Conservation (phyloP, 1,140 invertebrate species). For the Epicauta chinensis region DNA sequence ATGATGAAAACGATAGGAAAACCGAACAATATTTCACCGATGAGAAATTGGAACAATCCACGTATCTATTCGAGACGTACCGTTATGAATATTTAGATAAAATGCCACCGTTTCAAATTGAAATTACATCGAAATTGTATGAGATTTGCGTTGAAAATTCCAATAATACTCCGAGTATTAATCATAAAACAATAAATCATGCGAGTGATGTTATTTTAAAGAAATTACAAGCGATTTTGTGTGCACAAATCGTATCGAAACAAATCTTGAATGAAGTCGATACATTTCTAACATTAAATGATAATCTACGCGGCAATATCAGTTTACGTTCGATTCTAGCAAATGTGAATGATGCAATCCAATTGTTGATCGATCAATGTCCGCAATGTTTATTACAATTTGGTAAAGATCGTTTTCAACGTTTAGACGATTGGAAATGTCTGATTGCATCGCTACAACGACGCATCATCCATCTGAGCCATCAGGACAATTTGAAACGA, state of each 20-base stretch:
- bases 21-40: conserved; percentile 34
- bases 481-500: conserved; percentile 38
- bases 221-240: conserved; percentile 40
- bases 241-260: conserved; percentile 35
- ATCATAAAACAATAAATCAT: not conserved
- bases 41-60: conserved; percentile 29
- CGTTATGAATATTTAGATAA: conserved; percentile 47
- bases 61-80: conserved; percentile 44
- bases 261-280: conserved; percentile 33
- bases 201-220: conserved; percentile 31
- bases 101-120: conserved; percentile 45
- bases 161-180: no score
- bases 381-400: conserved; percentile 52
- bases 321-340: conserved; percentile 35
- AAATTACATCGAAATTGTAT: conserved; percentile 34
- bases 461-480: conserved; percentile 41
- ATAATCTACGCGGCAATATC: conserved; percentile 31
- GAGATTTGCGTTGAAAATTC: conserved; percentile 31
- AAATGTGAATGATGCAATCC: conserved; percentile 33
- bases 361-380: conserved; percentile 47
- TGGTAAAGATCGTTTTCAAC: conserved; percentile 50
- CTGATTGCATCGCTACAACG: conserved; percentile 45
- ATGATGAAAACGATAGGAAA: no score
- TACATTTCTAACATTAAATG: conserved; percentile 35
- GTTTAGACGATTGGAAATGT: conserved; percentile 49